Percentiles rank a stretch among this genome's conserved stretches.
Evolutionary conservation across 30 jellyfish, hydroid and myxozoan species (phyloP).

Genomic region (Chrysaora quinquecirrha): DNA sequence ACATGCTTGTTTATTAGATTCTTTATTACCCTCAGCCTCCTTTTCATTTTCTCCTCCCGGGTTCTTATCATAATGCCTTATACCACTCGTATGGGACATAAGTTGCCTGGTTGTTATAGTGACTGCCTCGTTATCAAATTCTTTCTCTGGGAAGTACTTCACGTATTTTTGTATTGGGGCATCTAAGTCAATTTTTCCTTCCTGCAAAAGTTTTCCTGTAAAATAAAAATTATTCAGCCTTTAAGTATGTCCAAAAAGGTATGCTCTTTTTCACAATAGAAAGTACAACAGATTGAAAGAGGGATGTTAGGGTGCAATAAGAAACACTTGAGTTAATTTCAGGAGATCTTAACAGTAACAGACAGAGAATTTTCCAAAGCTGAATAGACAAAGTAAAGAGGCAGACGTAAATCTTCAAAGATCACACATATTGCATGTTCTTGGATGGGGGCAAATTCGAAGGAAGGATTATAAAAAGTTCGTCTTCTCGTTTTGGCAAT

Average conservation of each 20-base stretch:
- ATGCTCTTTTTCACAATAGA: background rate
- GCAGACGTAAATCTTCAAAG: too few relatives aligned
- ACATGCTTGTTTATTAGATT: constrained; percentile 4
- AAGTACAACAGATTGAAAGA: background rate
- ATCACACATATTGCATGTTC: too few relatives aligned
- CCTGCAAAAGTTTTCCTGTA: constrained; percentile 69
- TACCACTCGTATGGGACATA: constrained; percentile 80
- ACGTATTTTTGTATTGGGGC: constrained; percentile 66
- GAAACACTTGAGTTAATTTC: background rate
- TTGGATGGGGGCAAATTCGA: too few relatives aligned
- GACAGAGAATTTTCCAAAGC: background rate
- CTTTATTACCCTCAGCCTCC: background rate
- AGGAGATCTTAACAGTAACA: background rate
- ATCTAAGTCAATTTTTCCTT: constrained; percentile 50
- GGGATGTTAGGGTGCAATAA: background rate
- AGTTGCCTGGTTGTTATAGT: constrained; percentile 51
- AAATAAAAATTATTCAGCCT: background rate
- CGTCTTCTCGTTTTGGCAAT: too few relatives aligned
- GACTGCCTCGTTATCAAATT: constrained; percentile 43
- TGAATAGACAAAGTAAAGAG: too few relatives aligned
- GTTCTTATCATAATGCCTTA: constrained; percentile 57
- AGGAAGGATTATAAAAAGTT: too few relatives aligned
- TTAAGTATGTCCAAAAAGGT: background rate
- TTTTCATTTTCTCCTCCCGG: too few relatives aligned
- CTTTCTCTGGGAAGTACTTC: constrained; percentile 65